Evolutionary conservation across 2,113 vertebrate species (phyloP).

Genomic region (Sorex araneus): DNA sequence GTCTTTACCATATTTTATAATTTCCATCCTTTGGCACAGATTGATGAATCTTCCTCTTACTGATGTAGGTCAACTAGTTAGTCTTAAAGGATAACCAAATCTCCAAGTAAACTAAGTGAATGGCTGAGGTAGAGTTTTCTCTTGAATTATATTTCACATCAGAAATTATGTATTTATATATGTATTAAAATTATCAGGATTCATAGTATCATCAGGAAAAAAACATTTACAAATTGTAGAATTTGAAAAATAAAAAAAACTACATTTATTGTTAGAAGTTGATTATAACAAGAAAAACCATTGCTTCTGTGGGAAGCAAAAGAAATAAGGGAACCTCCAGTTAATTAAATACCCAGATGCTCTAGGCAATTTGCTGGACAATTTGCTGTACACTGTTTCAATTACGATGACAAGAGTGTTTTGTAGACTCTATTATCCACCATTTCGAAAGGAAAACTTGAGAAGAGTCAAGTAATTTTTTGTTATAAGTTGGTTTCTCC

Average conservation of each 20-base stretch:
- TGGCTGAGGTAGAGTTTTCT: background rate
- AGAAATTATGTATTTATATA: background rate
- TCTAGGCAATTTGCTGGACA: conserved; percentile 10
- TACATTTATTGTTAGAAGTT: background rate
- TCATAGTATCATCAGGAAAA: background rate
- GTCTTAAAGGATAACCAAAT: background rate
- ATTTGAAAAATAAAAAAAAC: background rate
- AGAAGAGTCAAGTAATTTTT: background rate
- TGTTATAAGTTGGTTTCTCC: background rate
- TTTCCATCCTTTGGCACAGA: background rate
- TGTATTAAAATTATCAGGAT: background rate
- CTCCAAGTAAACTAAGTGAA: background rate
- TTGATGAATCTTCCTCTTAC: background rate
- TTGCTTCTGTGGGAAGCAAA: background rate
- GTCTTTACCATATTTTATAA: background rate
- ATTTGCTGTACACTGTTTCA: conserved; percentile 30
- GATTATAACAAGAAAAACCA: background rate
- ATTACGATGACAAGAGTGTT: background rate
- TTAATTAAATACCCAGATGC: conserved; percentile 26
- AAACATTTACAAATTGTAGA: background rate
- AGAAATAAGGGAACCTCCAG: background rate
- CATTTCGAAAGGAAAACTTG: conserved; percentile 24
- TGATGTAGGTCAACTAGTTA: background rate
- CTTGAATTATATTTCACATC: background rate
- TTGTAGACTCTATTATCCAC: background rate